These are phyloP conservation scores for Adineta ricciae DNA, from an alignment of 2,888 invertebrate genomes.

Conservation along the genomic window DNA sequence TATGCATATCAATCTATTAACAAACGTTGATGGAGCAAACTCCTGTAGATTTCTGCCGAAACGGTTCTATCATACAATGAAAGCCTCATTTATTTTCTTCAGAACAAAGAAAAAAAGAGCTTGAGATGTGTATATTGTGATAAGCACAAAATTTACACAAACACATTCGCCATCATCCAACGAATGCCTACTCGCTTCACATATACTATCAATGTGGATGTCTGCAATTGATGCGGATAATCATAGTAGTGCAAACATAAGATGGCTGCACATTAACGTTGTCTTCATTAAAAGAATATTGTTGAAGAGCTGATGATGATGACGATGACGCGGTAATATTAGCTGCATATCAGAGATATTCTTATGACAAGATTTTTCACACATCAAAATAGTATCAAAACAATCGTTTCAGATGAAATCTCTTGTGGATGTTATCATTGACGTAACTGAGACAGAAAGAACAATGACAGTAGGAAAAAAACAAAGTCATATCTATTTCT, in stretches of 20 bases:
- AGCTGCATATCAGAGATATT: not conserved
- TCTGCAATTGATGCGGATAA: constrained; percentile 5
- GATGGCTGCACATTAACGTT: not conserved
- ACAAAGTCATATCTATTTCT: not conserved
- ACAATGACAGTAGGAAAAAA: not conserved
- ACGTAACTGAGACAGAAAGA: not conserved
- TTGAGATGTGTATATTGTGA: not conserved
- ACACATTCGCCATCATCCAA: not conserved
- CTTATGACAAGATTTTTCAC: not conserved
- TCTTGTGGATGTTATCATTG: not conserved
- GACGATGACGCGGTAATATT: not conserved
- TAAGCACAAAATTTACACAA: not conserved
- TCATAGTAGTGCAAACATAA: constrained; percentile 4
- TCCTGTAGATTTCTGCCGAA: not conserved
- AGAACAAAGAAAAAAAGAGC: not conserved
- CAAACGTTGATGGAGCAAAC: not conserved
- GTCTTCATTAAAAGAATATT: not conserved
- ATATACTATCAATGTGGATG: not conserved
- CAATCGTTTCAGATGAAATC: not conserved
- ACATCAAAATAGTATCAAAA: not conserved
- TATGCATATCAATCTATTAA: not conserved
- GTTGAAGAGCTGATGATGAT: not conserved
- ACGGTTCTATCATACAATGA: not conserved
- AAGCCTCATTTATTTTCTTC: not conserved
- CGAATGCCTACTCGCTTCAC: not conserved